Percentiles rank a stretch among this genome's conserved stretches.
phyloP scores from a whole-genome alignment of 2,113 vertebrate species.

The Labeo catla region DNA sequence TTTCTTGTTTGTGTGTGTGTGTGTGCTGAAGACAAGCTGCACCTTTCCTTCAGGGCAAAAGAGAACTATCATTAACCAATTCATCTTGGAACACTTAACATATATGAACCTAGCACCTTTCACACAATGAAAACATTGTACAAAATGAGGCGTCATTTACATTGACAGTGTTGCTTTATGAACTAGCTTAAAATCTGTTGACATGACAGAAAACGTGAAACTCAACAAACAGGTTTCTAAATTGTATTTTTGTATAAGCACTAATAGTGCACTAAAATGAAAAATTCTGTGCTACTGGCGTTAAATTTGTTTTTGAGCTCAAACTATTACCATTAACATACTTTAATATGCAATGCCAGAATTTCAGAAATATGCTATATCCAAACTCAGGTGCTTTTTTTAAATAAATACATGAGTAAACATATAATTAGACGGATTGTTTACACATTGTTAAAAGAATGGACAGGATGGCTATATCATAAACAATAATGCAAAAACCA shows the following conservation, averaged over 20 bases:
- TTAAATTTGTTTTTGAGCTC: background rate
- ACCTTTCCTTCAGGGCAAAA: slow-evolving; percentile 46
- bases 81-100: background rate
- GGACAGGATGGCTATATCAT: background rate
- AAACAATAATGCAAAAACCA: background rate
- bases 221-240: slow-evolving; percentile 3
- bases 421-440: background rate
- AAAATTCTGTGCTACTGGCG: background rate
- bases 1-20: slow-evolving; percentile 15
- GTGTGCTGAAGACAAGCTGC: background rate
- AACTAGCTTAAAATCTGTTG: slow-evolving; percentile 27
- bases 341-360: background rate
- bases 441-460: background rate
- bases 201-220: background rate
- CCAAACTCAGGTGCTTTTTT: too few species aligned
- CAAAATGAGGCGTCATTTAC: slow-evolving; percentile 10
- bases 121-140: slow-evolving; percentile 5
- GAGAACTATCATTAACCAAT: slow-evolving; percentile 2
- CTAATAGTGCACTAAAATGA: background rate
- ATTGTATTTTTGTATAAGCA: background rate
- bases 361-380: background rate
- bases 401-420: too few species aligned
- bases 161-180: background rate
- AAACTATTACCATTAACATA: background rate
- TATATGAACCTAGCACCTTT: background rate